Conservation (phyloP, 2,888 invertebrate genomes). For the Gari tellinella region DNA sequence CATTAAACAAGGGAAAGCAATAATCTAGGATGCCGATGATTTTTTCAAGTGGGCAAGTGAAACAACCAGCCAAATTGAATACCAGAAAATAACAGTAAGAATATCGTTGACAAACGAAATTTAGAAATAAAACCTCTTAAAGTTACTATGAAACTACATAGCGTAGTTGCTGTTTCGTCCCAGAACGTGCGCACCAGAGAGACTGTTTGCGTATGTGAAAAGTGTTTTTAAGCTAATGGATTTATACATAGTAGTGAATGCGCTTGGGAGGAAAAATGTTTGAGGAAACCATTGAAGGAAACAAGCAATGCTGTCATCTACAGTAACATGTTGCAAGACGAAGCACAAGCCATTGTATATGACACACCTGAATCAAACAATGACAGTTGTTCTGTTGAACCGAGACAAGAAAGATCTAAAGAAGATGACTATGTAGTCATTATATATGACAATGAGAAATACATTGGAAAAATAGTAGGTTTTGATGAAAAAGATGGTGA, state of each 20-base stretch:
- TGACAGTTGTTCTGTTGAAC: too few relatives aligned
- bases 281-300: too few relatives aligned
- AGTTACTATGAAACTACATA: conserved; percentile 38
- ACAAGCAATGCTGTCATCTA: conserved; percentile 1
- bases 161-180: conserved; percentile 3
- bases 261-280: conserved; percentile 1
- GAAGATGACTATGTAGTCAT: conserved; percentile 20
- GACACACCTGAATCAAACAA: neutral
- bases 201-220: conserved; percentile 32
- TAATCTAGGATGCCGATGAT: too few relatives aligned
- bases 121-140: too few relatives aligned
- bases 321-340: neutral
- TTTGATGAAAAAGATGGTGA: conserved; percentile 25
- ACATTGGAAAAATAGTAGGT: conserved; percentile 29
- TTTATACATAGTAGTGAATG: conserved; percentile 5
- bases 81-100: too few relatives aligned
- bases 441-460: conserved; percentile 18
- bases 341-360: neutral
- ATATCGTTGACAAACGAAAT: too few relatives aligned
- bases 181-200: conserved; percentile 1
- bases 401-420: neutral
- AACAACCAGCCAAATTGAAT: too few relatives aligned
- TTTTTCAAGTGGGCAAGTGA: too few relatives aligned
- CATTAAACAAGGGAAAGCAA: conserved; percentile 14
- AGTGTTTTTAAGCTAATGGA: conserved; percentile 23